Base-by-base conservation (phyloP, 1,140 invertebrate genomes). In the Medauroidea extradentata region DNA sequence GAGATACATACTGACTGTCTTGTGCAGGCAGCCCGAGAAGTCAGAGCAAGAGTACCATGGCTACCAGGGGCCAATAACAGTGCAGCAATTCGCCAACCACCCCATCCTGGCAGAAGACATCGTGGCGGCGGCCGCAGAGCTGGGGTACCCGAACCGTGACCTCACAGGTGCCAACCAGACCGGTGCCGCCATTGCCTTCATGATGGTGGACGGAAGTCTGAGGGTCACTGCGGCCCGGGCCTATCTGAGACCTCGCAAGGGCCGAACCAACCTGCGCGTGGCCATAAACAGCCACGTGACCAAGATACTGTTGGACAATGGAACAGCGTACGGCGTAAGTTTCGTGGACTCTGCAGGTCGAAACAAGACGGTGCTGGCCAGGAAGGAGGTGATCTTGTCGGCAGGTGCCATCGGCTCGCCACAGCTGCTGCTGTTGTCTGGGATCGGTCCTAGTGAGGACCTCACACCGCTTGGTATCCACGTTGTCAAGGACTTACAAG, bases 241-340 rank as follows among this genome's bases (percentile, higher is more conserved):
- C 0, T 98, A 96, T 65, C 74, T 98, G 0, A 74, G 91, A 61
- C 92, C 94, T 0, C 86, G 86, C 0, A 79, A 90, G 41, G 74
- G 90, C 2, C 78, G 94, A 1, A 81, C 81, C 19, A 98, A 98
- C 70, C 76, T 98, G 0, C 88, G 94, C 68, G 83, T 96, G 1
- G 85, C 92, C 0, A 91, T 93, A 77, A 83, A 91, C 58, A 82
- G 92, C 0, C 87, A 94, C 34, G 93, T 90, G 0, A 94, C 88
- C 0, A 82, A 80, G 71, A 11, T 34, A 11, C 29, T 34, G 29
- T 7, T 34, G 5, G 29, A 34, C 5, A 34, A 34, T 11, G 29
- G 29, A 4, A 34, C 29, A 11, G 67, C 67, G 0, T 49, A 51
- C 5, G 66, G 64, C n/a, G 63, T 67, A 1, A 53, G 65, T 23